Base-by-base conservation (phyloP, 2,797 vertebrate genomes). In the Pipistrellus pygmaeus region DNA sequence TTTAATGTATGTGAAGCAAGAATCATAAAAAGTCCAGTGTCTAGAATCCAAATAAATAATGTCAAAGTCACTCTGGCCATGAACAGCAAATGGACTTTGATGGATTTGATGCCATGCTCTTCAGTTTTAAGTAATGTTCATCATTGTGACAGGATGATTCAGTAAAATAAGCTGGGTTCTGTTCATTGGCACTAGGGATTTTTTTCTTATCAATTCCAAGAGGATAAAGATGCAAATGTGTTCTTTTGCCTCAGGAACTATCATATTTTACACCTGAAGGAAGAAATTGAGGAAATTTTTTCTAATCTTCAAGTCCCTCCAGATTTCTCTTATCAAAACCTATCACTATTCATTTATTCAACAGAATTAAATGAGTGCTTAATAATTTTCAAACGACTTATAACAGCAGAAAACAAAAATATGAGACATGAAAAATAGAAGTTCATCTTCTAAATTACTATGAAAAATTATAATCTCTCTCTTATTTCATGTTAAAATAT, bases 61-160 rank as follows among this genome's bases (percentile, higher is more conserved):
- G 9, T 75, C 48, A 23, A 68, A 88, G 21, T 62, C 38, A 71
- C 15, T 78, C 64, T 75, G 78, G 7, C 5, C 20, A 57, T 18
- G 18, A 64, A 71, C 51, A 57, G 38, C 17, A 78, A 88, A 71
- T 53, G 13, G 46, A 78, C 38, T 75, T 75, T 86, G 48, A 55
- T 41, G 89, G 73, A 91, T 93, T 83, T 57, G 15, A 53, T 84
- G 68, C 13, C 41, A 10, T 83, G 41, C 15, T 44, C n/a, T 41
- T 89, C 6, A 30, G 25, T 64, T 97, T 88, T 94, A 51, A 27
- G 48, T 76, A 83, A 35, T 93, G 20, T 80, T 75, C 8, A 32
- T 86, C 38, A 57, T 6, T 35, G 10, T 71, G 60, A 71, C 32
- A 93, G 11, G 15, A 92, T 75, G 30, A 87, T 69, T 94, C 91